Percentiles rank a stretch among this genome's conserved stretches.
phyloP scores from a whole-genome alignment of 1,140 invertebrate species.

The Mizuhopecten yessoensis region DNA sequence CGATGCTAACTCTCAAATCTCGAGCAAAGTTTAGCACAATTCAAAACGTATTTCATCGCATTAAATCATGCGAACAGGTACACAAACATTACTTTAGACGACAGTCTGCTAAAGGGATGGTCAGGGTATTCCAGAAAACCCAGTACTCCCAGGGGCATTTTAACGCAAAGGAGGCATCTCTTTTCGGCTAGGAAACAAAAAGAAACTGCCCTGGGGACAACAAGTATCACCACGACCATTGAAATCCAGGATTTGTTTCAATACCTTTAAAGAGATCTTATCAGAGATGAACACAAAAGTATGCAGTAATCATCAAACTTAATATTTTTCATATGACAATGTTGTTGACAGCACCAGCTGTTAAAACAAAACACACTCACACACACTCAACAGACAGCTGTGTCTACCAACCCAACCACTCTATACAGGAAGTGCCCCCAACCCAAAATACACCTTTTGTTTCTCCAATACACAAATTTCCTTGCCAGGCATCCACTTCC shows the following conservation, averaged over 20 bases:
- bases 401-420: neutral
- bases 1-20: neutral
- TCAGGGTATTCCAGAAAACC: neutral
- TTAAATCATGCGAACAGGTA: neutral
- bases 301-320: conserved; percentile 1
- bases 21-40: neutral
- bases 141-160: neutral
- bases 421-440: neutral
- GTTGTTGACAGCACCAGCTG: conserved; percentile 31
- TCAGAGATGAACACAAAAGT: conserved; percentile 34
- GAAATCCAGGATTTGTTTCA: neutral
- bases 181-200: neutral
- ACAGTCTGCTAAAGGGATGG: neutral
- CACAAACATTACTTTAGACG: neutral
- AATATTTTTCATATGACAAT: neutral
- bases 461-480: no score
- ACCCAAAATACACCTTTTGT: neutral
- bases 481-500: neutral
- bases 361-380: conserved; percentile 1
- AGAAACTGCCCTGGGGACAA: neutral
- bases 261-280: neutral
- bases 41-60: neutral
- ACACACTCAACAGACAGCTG: conserved; percentile 31
- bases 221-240: neutral
- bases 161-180: neutral